Base-by-base conservation (phyloP, 2,797 vertebrate genomes). In the Labroides dimidiatus region DNA sequence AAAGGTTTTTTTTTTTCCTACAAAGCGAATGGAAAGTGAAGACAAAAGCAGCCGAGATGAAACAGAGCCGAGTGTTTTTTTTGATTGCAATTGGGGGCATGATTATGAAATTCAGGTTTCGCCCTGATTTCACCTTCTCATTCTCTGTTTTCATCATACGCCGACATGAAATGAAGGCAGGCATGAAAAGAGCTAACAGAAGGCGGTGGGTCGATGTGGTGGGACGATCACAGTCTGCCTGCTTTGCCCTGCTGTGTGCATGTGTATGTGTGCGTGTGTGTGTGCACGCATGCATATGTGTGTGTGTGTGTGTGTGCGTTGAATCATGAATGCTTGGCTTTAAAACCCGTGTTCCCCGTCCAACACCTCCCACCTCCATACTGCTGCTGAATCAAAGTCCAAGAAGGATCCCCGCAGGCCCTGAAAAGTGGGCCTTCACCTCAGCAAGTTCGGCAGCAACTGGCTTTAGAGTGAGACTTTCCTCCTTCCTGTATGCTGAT, bases 341-440 rank as follows among this genome's bases (percentile, higher is more conserved):
- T 9, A 11, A 53, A 66, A 57, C 48, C 41, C 41, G 3, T 24
- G 60, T 68, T 87, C 76, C 65, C 69, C 0, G 48, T 87, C 89
- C 91, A 91, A 89, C 76, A 84, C 88, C 81, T 87, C 87, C 87
- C 72, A 84, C 87, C 69, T 80, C 70, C 86, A 62, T 72, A 88
- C 84, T 87, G 87, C 76, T 73, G 75, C 68, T 23, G 36, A 56
- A 69, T 76, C 42, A 0, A n/a, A 64, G 61, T 86, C 86, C 91
- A 88, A 80, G 68, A 82, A 74, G 63, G 66, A 77, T 76, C 75
- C 64, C 74, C 87, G 8, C 44, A 74, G 81, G 52, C 78, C 64
- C 47, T 19, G 27, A 53, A 84, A 78, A 81, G 74, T 85, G 75
- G 71, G 81, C 42, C 71, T 84, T 65, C 60, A 55, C 69, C 75